phyloP scores from a whole-genome alignment of 92 coral and sea anemone species.

The Micromussa lordhowensis region DNA sequence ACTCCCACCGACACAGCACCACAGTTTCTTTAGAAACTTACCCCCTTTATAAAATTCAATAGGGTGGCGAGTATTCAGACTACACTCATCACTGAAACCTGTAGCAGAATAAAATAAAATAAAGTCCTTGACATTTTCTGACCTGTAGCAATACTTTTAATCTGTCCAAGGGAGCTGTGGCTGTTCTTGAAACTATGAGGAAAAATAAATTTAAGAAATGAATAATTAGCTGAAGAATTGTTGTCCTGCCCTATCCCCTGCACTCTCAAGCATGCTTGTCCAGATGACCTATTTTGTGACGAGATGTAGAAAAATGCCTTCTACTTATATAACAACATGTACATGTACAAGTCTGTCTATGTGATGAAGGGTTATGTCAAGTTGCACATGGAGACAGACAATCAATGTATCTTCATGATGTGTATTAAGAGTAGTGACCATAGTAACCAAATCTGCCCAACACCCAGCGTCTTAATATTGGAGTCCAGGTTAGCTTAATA shows the following conservation, averaged over 20 bases:
- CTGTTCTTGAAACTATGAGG: constrained; percentile 89
- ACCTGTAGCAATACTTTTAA: constrained; percentile 95
- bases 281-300: background rate
- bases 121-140: background rate
- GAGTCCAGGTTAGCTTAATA: no score
- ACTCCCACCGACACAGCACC: no score
- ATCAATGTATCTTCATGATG: no score
- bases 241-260: background rate
- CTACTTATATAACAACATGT: no score
- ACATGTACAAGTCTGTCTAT: no score
- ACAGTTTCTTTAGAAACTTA: no score
- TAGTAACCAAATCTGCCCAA: no score
- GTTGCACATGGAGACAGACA: no score
- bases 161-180: constrained; percentile 96
- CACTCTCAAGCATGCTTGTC: background rate
- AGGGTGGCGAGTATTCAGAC: background rate
- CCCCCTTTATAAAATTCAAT: no score
- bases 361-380: no score
- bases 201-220: background rate
- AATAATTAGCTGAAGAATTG: background rate
- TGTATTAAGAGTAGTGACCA: no score
- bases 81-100: background rate
- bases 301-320: background rate
- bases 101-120: background rate
- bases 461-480: no score